Evolutionary conservation across 1,140 invertebrate species (phyloP).

Genomic region (Drosophila micromelanica): DNA sequence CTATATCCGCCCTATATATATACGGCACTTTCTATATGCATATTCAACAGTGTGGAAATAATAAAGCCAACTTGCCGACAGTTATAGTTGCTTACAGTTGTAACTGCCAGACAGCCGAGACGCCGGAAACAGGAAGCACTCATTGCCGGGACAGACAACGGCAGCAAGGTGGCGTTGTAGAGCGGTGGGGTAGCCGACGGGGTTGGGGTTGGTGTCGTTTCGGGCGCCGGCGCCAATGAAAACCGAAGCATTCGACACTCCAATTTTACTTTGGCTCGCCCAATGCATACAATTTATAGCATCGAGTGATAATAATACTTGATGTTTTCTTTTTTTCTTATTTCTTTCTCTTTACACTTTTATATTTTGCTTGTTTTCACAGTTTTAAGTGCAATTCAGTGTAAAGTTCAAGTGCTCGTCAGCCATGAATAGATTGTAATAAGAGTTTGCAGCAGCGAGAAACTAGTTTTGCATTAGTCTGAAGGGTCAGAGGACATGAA

Average conservation of each 20-base stretch:
- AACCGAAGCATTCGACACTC: slow-evolving; percentile 49
- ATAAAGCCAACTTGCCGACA: slow-evolving; percentile 81
- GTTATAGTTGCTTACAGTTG: slow-evolving; percentile 72
- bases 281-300: slow-evolving; percentile 49
- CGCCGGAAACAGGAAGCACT: slow-evolving; percentile 69
- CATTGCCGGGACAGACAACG: slow-evolving; percentile 52
- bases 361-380: not conserved
- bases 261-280: slow-evolving; percentile 16
- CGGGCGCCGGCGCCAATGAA: slow-evolving; percentile 31
- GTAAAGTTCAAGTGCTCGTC: slow-evolving; percentile 23
- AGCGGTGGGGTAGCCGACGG: not conserved
- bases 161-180: not conserved
- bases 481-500: not conserved
- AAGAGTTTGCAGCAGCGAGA: not conserved
- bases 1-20: not conserved
- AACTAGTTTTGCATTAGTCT: slow-evolving; percentile 1
- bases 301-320: slow-evolving; percentile 39
- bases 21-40: slow-evolving; percentile 43
- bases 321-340: slow-evolving; percentile 11
- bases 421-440: not conserved
- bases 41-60: slow-evolving; percentile 82
- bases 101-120: slow-evolving; percentile 59
- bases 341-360: not conserved
- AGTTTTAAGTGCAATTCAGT: slow-evolving; percentile 38
- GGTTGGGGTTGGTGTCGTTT: not conserved